Base-by-base conservation (phyloP, 2,113 vertebrate genomes). In the Gavia stellata region DNA sequence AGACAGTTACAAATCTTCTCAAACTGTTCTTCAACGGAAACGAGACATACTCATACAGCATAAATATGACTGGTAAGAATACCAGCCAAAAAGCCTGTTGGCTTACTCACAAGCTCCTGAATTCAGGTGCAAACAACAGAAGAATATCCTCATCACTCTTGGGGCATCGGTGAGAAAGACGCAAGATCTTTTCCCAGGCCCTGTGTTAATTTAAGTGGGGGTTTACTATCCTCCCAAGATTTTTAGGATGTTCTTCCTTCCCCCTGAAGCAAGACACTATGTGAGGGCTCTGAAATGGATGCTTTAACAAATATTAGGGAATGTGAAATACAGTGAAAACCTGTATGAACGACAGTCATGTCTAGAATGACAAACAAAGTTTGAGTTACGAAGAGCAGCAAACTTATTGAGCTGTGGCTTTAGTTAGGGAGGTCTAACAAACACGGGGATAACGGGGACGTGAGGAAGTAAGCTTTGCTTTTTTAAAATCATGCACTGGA, bases 21-120 rank as follows among this genome's bases (percentile, higher is more conserved):
- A 42, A 71, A 58, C 38, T 50, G 14, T 16, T 71, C 29, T 42
- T 62, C 42, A 71, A 74, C 74, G 59, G 55, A 66, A 67, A 61
- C 0, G 0, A 62, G 44, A 45, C 17, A 58, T 6, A 17, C 8
- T 58, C 2, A 1, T 26, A 31, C 12, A 71, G 47, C 5, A 29
- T 8, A 53, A 58, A 45, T 1, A 11, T 5, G 40, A 19, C 11
- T 49, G 55, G 19, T 23, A 78, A 66, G 50, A 58, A 29, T 10
- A 61, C 0, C 4, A 84, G 28, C 1, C 42, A 17, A 34, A 42
- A 65, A 52, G 42, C 26, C 47, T 26, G 15, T 3, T 1, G 33
- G 21, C 7, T 80, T 18, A 42, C 49, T 21, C 55, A n/a, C 49
- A 45, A 44, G 49, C 29, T 82, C 26, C 63, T 44, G 28, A 49